Evolutionary conservation across 2,888 invertebrate species (phyloP), one percentile per base, ranked within the genome.

Genomic region (Andricus curvator): DNA sequence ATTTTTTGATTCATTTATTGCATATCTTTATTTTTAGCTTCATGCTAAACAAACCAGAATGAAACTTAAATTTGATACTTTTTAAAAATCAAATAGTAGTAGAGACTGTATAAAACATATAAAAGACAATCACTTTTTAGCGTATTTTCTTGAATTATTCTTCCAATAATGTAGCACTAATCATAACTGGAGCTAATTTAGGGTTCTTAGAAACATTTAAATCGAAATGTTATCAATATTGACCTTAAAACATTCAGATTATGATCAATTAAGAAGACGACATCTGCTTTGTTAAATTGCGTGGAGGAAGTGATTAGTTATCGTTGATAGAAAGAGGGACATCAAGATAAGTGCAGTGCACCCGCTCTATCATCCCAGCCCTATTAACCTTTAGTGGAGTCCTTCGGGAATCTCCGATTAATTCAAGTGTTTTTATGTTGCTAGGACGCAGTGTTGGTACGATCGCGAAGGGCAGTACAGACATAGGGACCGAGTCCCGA

Each of bases 401-500:
- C 91, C 91, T 89, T 78, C 83, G 92, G 92, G 92, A 91, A 89
- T 88, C 84, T 82, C 87, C 91, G 92, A 92, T 92, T 92, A 92
- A 92, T 92, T 92, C 91, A 91, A 92, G 91, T 92, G 92, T 91
- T 92, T 92, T 92, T 91, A 88, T 88, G 87, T 90, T 85, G 87
- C 78, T 80, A 83, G 81, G 80, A 85, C 83, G 77, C 82, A 83
- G 83, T 85, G 83, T 82, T 82, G 79, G 83, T 80, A 80, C 84
- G 82, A 62, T 51, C 68, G 80, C 78, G 79, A 76, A 66, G 68
- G 64, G 77, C 60, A 41, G 64, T 20, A 56, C 22, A 41, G 62
- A 62, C 41, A 67, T 82, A 79, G 85, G 82, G 88, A 87, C 84
- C 60, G 80, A 80, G 66, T 90, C 91, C 89, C 92, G 60, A 62